Evolutionary conservation across 2,113 vertebrate genomes (phyloP).

Genomic region (Xiphorhynchus elegans): DNA sequence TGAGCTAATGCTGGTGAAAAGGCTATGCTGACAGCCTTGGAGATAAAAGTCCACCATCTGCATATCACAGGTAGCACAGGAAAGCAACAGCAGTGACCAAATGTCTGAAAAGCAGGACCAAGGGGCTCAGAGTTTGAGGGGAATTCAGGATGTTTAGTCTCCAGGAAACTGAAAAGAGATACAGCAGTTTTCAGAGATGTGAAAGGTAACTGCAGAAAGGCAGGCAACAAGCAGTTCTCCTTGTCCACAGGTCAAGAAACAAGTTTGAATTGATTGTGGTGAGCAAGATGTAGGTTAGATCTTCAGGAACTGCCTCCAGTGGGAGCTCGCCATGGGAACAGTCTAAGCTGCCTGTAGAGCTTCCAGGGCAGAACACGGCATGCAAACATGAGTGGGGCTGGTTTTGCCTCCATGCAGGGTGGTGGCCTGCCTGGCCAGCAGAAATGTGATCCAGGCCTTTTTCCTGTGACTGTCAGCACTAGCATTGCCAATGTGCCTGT

Average conservation of each 20-base stretch:
- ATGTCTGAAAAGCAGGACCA: not conserved
- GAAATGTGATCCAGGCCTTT: not conserved
- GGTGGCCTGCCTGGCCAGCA: not conserved
- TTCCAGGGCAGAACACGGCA: not conserved
- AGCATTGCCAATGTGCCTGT: not conserved
- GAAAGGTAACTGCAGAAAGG: not conserved
- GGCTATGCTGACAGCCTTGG: not conserved
- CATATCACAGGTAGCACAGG: not conserved
- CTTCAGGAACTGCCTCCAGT: not conserved
- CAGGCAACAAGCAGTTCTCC: not conserved
- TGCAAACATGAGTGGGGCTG: not conserved
- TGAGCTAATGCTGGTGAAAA: conserved; percentile 6
- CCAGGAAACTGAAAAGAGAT: not conserved
- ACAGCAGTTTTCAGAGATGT: not conserved
- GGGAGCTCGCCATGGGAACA: not conserved
- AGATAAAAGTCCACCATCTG: not conserved
- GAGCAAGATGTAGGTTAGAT: not conserved
- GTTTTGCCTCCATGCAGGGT: not conserved
- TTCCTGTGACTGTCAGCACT: not conserved
- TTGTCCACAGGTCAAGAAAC: not conserved
- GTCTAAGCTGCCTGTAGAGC: not conserved
- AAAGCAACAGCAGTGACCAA: not conserved
- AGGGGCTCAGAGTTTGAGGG: not conserved
- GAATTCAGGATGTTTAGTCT: not conserved
- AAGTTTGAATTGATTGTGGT: not conserved